Evolutionary conservation across 1,140 invertebrate species (phyloP).

Genomic region (Leucophenga varia): DNA sequence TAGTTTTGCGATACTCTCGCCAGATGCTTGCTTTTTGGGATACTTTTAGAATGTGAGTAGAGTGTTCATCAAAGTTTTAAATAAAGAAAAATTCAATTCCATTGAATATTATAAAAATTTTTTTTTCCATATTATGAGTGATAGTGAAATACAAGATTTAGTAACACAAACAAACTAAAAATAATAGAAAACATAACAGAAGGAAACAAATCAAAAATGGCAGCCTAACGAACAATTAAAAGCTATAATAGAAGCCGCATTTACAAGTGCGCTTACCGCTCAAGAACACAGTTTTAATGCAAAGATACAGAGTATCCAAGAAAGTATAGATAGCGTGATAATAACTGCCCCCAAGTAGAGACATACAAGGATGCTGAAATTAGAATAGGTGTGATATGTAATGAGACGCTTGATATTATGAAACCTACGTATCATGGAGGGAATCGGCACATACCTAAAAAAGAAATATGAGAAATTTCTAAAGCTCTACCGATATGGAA

Average conservation of each 20-base stretch:
- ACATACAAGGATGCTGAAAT: background rate
- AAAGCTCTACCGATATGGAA: background rate
- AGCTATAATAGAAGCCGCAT: background rate
- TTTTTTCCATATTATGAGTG: no score
- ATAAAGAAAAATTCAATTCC: no score
- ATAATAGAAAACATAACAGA: no score
- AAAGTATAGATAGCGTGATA: background rate
- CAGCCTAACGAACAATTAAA: background rate
- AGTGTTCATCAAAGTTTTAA: no score
- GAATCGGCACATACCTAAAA: background rate
- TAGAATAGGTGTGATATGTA: background rate
- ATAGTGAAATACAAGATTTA: no score
- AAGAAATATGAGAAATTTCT: conserved; percentile 10
- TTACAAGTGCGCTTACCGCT: background rate
- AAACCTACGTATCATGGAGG: conserved; percentile 1
- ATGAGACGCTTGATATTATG: background rate
- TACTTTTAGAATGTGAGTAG: no score
- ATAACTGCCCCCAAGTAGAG: background rate
- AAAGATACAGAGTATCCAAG: background rate
- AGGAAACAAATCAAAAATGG: no score
- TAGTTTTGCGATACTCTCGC: no score
- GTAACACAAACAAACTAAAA: no score
- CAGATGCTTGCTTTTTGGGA: no score
- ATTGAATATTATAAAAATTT: no score
- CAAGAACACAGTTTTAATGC: background rate